These are phyloP conservation scores for Petrolisthes manimaculis DNA, from an alignment of 2,888 invertebrate genomes.

Conservation along the genomic window DNA sequence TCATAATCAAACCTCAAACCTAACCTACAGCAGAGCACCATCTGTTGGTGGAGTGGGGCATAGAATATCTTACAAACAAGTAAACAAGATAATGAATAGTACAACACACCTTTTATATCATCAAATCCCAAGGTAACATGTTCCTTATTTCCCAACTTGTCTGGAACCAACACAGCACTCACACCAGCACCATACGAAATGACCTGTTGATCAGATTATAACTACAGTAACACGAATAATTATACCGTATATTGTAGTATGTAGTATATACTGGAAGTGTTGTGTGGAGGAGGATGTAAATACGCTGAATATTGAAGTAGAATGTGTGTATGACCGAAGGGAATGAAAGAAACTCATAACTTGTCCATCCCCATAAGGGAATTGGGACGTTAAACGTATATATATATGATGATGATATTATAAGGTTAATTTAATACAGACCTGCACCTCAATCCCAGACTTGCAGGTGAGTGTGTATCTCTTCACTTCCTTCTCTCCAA, in stretches of 20 bases:
- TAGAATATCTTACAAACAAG: too few species aligned
- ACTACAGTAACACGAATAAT: not conserved
- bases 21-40: too few species aligned
- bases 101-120: constrained; percentile 48
- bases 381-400: not conserved
- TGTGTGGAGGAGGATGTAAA: too few species aligned
- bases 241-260: too few species aligned
- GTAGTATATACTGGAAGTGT: too few species aligned
- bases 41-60: too few species aligned
- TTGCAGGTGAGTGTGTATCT: constrained; percentile 35
- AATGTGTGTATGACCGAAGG: not conserved
- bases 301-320: not conserved
- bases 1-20: not conserved
- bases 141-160: constrained; percentile 46
- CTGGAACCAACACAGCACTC: constrained; percentile 49
- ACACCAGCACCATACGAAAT: constrained; percentile 60
- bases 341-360: too few species aligned
- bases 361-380: not conserved
- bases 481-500: constrained; percentile 36
- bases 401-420: not conserved
- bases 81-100: too few species aligned
- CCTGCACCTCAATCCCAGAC: constrained; percentile 53
- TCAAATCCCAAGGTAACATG: constrained; percentile 60
- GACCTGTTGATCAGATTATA: constrained; percentile 25
- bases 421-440: not conserved